A percentile compares a stretch with the other conserved stretches of the same genome.
Conservation (phyloP, 2,113 vertebrate species). For the Numenius arquata region DNA sequence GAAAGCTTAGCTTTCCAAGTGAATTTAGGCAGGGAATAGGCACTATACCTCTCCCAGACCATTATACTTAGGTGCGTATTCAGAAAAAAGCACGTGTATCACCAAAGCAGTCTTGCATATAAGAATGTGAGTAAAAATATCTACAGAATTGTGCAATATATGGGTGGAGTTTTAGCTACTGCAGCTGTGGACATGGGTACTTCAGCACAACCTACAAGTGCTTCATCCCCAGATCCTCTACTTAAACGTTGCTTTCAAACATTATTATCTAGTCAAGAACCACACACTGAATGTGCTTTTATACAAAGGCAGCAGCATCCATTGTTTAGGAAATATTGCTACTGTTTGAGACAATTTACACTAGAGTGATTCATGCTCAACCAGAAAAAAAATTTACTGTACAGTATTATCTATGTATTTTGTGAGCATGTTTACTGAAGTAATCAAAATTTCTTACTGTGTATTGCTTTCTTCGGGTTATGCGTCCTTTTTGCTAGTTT, state of each 20-base stretch:
- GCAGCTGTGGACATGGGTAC: not conserved
- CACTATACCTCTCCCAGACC: not conserved
- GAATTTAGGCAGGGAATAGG: not conserved
- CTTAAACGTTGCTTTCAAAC: not conserved
- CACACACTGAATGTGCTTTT: not conserved
- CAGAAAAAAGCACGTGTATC: not conserved
- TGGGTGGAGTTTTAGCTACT: not conserved
- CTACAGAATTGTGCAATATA: not conserved
- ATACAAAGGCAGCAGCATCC: not conserved
- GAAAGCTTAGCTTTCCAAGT: not conserved
- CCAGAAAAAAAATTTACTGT: not conserved
- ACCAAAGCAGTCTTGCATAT: not conserved
- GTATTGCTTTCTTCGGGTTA: not conserved
- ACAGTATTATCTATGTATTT: not conserved
- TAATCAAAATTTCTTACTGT: not conserved
- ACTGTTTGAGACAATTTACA: not conserved
- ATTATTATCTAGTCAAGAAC: not conserved
- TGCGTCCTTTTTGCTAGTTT: not conserved
- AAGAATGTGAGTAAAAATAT: not conserved
- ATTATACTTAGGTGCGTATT: not conserved
- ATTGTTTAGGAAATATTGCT: not conserved
- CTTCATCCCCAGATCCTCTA: not conserved
- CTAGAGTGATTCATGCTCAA: not conserved
- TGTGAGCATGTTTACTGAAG: not conserved
- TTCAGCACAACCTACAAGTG: not conserved